phyloP scores from a whole-genome alignment of 2,113 vertebrate genomes.

The Triplophysa rosa region DNA sequence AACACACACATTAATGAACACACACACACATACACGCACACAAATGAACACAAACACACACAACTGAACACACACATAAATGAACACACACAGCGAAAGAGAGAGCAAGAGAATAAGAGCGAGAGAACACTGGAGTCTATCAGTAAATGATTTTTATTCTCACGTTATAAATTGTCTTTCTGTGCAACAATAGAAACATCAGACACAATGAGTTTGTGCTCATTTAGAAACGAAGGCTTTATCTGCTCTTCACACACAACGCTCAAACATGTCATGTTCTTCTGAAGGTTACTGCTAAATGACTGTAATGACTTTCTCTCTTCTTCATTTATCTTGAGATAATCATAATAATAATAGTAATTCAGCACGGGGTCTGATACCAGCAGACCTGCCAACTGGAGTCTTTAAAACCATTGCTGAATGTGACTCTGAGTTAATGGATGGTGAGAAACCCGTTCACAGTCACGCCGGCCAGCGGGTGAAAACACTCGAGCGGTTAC shows the following conservation, averaged over 20 bases:
- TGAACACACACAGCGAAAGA: no score
- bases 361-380: background rate
- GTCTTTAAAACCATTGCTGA: constrained; percentile 43
- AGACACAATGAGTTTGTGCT: background rate
- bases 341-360: background rate
- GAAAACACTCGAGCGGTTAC: background rate
- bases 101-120: no score
- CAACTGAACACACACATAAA: no score
- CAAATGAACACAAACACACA: no score
- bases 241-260: background rate
- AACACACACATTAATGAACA: no score
- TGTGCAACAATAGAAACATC: background rate
- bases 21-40: no score
- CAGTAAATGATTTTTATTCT: background rate
- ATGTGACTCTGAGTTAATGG: constrained; percentile 38
- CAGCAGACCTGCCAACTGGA: constrained; percentile 45
- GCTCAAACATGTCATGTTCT: constrained; percentile 1
- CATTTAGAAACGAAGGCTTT: background rate
- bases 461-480: constrained; percentile 14
- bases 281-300: constrained; percentile 33
- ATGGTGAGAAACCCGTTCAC: constrained; percentile 5
- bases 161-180: background rate
- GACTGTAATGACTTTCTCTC: background rate
- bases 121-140: background rate
- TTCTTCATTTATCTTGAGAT: background rate